Evolutionary conservation across 1,140 invertebrate species (phyloP).

Genomic region (Zaprionus lachaisei): DNA sequence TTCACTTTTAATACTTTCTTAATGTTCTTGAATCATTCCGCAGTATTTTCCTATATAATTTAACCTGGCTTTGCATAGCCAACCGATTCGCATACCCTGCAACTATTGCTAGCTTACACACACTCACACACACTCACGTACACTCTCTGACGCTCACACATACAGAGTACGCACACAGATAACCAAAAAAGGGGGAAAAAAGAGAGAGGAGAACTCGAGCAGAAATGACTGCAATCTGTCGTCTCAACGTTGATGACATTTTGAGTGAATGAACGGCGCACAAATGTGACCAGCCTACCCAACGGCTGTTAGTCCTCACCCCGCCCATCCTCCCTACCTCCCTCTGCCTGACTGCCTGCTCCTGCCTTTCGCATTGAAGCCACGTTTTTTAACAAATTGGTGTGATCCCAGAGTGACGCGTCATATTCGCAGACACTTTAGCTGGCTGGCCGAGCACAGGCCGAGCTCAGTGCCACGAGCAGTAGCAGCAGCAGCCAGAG

Average conservation of each 20-base stretch:
- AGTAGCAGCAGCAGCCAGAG: conserved; percentile 12
- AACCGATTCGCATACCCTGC: conserved; percentile 38
- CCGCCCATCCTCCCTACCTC: too few relatives aligned
- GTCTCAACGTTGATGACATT: conserved; percentile 81
- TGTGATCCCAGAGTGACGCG: conserved; percentile 80
- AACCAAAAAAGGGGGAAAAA: conserved; percentile 43
- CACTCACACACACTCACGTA: conserved; percentile 11
- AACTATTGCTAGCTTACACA: conserved; percentile 23
- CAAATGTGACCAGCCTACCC: conserved; percentile 66
- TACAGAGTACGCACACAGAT: conserved; percentile 49
- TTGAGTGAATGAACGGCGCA: conserved; percentile 78
- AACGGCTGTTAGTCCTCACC: conserved; percentile 8
- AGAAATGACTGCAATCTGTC: conserved; percentile 81
- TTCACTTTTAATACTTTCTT: not conserved
- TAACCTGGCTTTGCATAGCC: not conserved
- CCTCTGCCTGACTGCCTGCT: not conserved
- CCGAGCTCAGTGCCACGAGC: not conserved
- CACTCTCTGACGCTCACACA: not conserved
- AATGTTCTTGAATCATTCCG: too few relatives aligned
- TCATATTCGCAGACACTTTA: conserved; percentile 81
- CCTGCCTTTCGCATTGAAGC: conserved; percentile 10
- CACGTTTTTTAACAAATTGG: conserved; percentile 78
- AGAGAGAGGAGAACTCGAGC: conserved; percentile 50
- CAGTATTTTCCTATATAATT: not conserved
- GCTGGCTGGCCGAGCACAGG: conserved; percentile 58